Evolutionary conservation across 1,140 invertebrate genomes (phyloP).

Genomic region (Tribolium madens): DNA sequence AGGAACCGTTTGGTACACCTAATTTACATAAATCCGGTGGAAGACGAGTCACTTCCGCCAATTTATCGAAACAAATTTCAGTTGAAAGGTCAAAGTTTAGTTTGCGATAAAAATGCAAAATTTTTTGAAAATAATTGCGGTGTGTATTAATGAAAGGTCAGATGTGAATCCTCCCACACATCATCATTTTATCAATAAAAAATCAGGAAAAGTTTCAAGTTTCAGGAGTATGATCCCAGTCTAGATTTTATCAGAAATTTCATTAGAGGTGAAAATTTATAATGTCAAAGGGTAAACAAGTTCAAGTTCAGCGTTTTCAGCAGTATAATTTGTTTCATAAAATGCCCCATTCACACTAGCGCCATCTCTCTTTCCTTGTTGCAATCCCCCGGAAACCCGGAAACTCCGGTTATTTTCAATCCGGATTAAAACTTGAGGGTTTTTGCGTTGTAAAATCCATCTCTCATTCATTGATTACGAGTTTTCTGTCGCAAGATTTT

Average conservation of each 20-base stretch:
- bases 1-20: background rate
- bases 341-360: no score
- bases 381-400: no score
- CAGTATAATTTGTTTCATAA: no score
- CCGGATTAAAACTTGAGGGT: no score
- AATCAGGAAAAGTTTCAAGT: background rate
- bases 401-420: no score
- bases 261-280: background rate
- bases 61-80: background rate
- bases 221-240: no score
- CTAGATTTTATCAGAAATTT: no score
- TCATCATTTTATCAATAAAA: background rate
- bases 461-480: no score
- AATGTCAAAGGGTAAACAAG: slow-evolving; percentile 20
- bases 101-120: no score
- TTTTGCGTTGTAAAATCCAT: no score
- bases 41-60: background rate
- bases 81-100: background rate
- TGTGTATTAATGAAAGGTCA: slow-evolving; percentile 19
- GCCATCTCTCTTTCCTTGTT: no score
- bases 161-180: slow-evolving; percentile 19
- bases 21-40: background rate
- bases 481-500: no score
- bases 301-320: slow-evolving; percentile 24
- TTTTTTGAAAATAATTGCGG: background rate